Evolutionary conservation across 53 echinoderm and acorn worm species (phyloP).

Genomic region (Antedon mediterranea): DNA sequence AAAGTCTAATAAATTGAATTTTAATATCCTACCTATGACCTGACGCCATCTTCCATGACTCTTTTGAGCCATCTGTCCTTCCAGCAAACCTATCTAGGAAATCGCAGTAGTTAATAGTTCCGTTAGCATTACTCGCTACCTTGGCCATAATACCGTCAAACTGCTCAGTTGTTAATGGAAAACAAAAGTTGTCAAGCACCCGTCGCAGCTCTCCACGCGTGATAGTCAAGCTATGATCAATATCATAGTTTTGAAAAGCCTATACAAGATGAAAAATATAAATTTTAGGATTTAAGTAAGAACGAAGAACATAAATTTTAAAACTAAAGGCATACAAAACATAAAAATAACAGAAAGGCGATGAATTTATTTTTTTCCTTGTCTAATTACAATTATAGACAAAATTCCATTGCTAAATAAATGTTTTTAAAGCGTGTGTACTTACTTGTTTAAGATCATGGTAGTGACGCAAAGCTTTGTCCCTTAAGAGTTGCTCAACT

Average conservation of each 20-base stretch:
- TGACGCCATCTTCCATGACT: conserved; percentile 84
- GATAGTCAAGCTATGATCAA: conserved; percentile 85
- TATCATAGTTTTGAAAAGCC: conserved; percentile 98
- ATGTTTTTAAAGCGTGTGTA: no score
- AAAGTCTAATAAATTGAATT: neutral
- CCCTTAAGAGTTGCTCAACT: conserved; percentile 72
- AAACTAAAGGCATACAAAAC: neutral
- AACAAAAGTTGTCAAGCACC: conserved; percentile 75
- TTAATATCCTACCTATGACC: conserved; percentile 62
- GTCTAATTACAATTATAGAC: no score
- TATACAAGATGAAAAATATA: conserved; percentile 5
- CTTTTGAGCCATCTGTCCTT: conserved; percentile 50
- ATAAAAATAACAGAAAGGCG: no score
- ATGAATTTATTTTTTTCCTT: no score
- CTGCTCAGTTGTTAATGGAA: conserved; percentile 84
- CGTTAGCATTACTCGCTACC: conserved; percentile 61
- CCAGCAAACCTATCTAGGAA: conserved; percentile 80
- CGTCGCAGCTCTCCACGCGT: conserved; percentile 89
- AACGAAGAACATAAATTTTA: no score
- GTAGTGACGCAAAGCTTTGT: conserved; percentile 54
- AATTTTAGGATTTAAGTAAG: neutral
- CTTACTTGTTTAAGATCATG: conserved; percentile 95
- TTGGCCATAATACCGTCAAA: conserved; percentile 90
- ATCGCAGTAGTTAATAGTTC: conserved; percentile 77
- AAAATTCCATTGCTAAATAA: no score